Evolutionary conservation across 2,888 invertebrate genomes (phyloP).

Genomic region (Agrotis segetum): DNA sequence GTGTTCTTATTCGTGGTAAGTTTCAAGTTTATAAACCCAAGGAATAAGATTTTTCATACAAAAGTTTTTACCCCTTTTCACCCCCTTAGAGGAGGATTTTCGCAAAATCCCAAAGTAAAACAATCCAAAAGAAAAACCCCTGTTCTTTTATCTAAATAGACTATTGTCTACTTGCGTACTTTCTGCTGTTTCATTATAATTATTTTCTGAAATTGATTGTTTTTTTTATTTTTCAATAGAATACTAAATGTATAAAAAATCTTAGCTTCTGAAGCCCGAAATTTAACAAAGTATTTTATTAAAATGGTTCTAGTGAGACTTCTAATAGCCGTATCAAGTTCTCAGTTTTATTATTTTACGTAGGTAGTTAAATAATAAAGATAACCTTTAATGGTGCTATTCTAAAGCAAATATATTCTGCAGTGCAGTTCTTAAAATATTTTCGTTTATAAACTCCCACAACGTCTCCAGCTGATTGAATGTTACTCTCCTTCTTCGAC

Average conservation of each 20-base stretch:
- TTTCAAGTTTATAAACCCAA: no score
- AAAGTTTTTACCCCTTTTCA: no score
- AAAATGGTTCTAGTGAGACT: background rate
- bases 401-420: background rate
- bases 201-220: slow-evolving; percentile 9
- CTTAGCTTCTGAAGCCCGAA: slow-evolving; percentile 6
- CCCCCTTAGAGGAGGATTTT: no score
- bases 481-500: no score
- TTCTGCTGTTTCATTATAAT: slow-evolving; percentile 25
- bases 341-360: background rate
- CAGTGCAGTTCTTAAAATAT: background rate
- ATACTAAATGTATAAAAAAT: background rate
- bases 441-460: no score
- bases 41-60: no score
- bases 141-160: no score
- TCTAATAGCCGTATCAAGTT: background rate
- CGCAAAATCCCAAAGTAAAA: no score
- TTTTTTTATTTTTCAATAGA: slow-evolving; percentile 7
- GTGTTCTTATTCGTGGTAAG: no score
- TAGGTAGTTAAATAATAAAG: background rate
- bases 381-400: background rate
- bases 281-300: slow-evolving; percentile 6
- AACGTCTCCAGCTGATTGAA: no score
- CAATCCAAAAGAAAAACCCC: no score
- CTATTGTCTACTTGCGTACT: no score